Base-by-base conservation (phyloP, 2,888 invertebrate species). In the Sinhomidia bicolor region DNA sequence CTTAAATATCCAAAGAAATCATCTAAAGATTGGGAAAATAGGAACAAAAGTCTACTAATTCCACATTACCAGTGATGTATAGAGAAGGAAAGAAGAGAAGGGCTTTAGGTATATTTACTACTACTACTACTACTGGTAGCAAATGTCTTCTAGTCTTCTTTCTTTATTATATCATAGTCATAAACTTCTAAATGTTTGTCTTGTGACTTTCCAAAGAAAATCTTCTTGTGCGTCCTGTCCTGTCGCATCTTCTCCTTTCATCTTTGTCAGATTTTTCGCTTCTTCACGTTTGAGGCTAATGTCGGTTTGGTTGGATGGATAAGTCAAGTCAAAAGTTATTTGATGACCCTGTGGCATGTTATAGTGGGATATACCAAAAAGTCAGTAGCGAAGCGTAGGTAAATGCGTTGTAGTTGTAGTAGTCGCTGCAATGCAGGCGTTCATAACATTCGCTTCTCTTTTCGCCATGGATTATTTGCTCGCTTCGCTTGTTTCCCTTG, bases 311-410 rank as follows among this genome's bases (percentile, higher is more conserved):
- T 71, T 71, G 41, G 44, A 41, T 80, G 36, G 41, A 62, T 36
- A 71, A 71, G 71, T 71, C 41, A 62, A 80, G 60, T 80, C 57
- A 60, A 60, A 80, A 80, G 36, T 80, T 80, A 80, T 80, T 78
- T 78, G 78, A 78, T 57, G 29, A 57, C 54, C 47, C 26, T 76
- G 51, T 76, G 76, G 51, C 47, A 47, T 74, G 74, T 74, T 47
- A 32, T 32, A 29, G 7, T n/a, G 36, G 62, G 17, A 65, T 32
- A 23, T 36, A 29, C n/a, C n/a, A 29, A 60, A 65, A 7, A 65
- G 17, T 36, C 36, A 65, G 32, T 20, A 17, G 36, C 32, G 36
- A 65, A 65, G n/a, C 6, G 12, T 32, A 29, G n/a, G n/a, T n/a
- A n/a, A n/a, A n/a, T n/a, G n/a, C n/a, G n/a, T n/a, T n/a, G n/a